Evolutionary conservation across 2,888 invertebrate genomes (phyloP).

Genomic region (Athetis lepigone): DNA sequence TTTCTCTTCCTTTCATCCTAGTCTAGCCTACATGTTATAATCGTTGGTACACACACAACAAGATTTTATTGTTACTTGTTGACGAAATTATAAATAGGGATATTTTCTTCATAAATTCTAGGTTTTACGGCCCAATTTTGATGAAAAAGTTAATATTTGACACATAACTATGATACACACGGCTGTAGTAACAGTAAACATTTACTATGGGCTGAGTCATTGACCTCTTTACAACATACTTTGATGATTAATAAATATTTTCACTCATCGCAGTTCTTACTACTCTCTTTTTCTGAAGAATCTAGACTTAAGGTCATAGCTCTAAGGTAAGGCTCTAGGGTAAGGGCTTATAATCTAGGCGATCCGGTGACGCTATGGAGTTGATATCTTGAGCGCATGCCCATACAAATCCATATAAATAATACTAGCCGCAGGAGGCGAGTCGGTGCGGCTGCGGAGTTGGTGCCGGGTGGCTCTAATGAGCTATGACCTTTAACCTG

Average conservation of each 20-base stretch:
- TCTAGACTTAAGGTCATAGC: no score
- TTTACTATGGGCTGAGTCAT: slow-evolving; percentile 45
- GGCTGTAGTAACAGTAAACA: slow-evolving; percentile 40
- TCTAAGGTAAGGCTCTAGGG: no score
- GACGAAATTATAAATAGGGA: background rate
- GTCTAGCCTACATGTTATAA: background rate
- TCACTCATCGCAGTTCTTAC: slow-evolving; percentile 3
- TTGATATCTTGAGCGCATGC: no score
- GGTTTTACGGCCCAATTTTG: background rate
- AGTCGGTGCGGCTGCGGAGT: no score
- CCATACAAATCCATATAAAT: no score
- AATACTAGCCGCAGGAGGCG: no score
- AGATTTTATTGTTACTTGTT: background rate
- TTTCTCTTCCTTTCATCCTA: background rate
- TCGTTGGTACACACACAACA: background rate
- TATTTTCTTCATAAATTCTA: background rate
- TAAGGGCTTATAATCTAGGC: no score
- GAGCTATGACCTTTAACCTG: no score
- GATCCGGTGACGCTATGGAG: no score
- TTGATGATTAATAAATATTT: slow-evolving; percentile 43
- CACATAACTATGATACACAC: slow-evolving; percentile 30
- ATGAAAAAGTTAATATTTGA: slow-evolving; percentile 27
- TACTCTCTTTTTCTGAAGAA: slow-evolving; percentile 21
- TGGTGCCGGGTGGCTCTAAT: no score
- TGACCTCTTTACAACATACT: slow-evolving; percentile 51